A percentile compares a stretch with the other conserved stretches of the same genome.
These are phyloP conservation scores for Hetaerina titia DNA, from an alignment of 2,888 invertebrate species.

Conservation along the genomic window DNA sequence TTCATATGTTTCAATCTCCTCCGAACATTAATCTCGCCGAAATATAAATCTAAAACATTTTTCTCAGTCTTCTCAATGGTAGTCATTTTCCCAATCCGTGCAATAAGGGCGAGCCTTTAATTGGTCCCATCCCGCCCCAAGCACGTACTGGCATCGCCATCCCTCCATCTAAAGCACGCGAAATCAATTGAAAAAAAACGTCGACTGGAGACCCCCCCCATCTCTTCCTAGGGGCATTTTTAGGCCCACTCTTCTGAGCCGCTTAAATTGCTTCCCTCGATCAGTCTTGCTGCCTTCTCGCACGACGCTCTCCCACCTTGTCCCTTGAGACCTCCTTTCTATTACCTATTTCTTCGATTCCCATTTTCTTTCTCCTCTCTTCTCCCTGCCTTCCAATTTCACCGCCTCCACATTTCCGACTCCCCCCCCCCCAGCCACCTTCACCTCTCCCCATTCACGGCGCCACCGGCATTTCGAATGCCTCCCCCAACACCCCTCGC, in stretches of 20 bases:
- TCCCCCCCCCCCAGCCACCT: not conserved
- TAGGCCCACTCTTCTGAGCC: not conserved
- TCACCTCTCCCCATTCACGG: not conserved
- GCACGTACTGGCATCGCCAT: not conserved
- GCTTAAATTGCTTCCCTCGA: not conserved
- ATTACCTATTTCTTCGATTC: not conserved
- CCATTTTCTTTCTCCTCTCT: not conserved
- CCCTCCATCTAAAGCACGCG: not conserved
- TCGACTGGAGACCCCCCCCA: not conserved
- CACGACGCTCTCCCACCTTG: not conserved
- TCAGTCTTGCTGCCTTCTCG: not conserved
- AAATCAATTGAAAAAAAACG: not conserved
- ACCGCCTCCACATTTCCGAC: not conserved
- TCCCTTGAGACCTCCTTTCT: not conserved
- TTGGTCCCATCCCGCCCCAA: not conserved
- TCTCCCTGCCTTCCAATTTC: not conserved
- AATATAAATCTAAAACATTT: too few species aligned
- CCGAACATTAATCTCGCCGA: not conserved
- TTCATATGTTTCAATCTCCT: not conserved
- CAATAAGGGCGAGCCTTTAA: not conserved
- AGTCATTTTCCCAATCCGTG: not conserved
- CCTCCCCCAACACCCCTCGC: not conserved
- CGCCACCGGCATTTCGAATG: not conserved
- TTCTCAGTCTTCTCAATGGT: too few species aligned
- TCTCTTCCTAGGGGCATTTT: not conserved